These are phyloP conservation scores for Danaus chrysippus DNA, from an alignment of 2,888 invertebrate genomes.

Conservation along the genomic window DNA sequence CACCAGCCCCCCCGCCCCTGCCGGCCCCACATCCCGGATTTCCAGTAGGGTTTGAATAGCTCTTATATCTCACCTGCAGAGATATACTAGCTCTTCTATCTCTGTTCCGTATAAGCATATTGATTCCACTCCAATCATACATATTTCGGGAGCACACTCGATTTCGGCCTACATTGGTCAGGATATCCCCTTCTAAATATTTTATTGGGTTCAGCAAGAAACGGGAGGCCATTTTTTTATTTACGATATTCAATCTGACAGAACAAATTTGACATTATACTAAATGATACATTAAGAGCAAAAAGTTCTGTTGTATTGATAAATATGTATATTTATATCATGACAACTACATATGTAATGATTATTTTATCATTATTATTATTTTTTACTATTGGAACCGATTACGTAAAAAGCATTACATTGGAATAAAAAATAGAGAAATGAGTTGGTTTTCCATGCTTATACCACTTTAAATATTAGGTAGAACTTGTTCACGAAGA, in stretches of 20 bases:
- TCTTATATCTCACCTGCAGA: constrained; percentile 12
- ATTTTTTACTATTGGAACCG: too few relatives aligned
- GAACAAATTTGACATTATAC: neutral
- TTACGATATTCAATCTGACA: constrained; percentile 1
- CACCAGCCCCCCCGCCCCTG: constrained; percentile 55
- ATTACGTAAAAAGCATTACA: too few relatives aligned
- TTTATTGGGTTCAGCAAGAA: neutral
- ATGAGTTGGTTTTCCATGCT: too few relatives aligned
- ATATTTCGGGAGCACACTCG: neutral
- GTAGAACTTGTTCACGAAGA: too few relatives aligned
- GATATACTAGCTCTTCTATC: neutral
- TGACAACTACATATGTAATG: too few relatives aligned
- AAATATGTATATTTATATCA: too few relatives aligned
- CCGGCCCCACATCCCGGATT: constrained; percentile 53
- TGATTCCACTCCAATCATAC: neutral
- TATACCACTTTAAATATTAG: too few relatives aligned
- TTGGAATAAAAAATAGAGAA: too few relatives aligned
- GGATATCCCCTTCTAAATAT: neutral
- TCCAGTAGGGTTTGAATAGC: constrained; percentile 27
- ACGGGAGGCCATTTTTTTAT: constrained; percentile 13
- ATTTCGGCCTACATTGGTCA: neutral
- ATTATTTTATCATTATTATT: too few relatives aligned
- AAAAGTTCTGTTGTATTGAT: too few relatives aligned
- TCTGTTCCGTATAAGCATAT: neutral
- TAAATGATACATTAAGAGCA: too few relatives aligned